These are phyloP conservation scores for Bufo bufo DNA, from an alignment of 2,113 vertebrate genomes.

Conservation along the genomic window DNA sequence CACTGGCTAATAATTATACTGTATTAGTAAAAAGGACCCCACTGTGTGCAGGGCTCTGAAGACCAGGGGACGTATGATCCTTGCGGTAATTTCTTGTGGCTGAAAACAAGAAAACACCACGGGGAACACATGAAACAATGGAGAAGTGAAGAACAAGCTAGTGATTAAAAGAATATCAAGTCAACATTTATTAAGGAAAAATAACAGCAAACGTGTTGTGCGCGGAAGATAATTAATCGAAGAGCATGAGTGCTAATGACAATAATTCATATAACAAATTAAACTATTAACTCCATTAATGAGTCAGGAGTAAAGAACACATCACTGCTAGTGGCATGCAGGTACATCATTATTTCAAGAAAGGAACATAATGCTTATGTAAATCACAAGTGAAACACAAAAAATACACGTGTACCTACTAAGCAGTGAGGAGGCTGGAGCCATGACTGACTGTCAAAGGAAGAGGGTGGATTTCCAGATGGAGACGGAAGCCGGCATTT, in stretches of 20 bases:
- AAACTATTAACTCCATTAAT: conserved; percentile 42
- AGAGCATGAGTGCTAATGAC: not conserved
- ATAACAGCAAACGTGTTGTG: not conserved
- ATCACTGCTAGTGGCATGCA: conserved; percentile 17
- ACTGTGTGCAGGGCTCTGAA: not conserved
- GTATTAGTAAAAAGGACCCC: too few relatives aligned
- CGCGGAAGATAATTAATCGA: not conserved
- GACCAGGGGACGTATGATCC: not conserved
- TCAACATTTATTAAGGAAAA: not conserved
- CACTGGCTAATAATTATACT: too few relatives aligned
- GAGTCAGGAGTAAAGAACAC: conserved; percentile 22
- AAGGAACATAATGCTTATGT: not conserved
- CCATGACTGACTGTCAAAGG: not conserved
- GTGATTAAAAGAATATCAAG: not conserved
- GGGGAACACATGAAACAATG: not conserved
- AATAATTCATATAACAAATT: conserved; percentile 33
- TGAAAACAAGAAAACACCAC: not conserved
- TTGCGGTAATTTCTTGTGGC: not conserved
- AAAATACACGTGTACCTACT: not conserved
- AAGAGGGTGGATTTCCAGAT: not conserved
- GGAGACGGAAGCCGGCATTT: not conserved
- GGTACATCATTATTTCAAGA: conserved; percentile 33
- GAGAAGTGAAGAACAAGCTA: not conserved
- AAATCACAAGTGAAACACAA: not conserved
- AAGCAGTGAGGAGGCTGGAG: not conserved